phyloP scores from a whole-genome alignment of 2,797 vertebrate species.

The Syngnathus rostellatus region DNA sequence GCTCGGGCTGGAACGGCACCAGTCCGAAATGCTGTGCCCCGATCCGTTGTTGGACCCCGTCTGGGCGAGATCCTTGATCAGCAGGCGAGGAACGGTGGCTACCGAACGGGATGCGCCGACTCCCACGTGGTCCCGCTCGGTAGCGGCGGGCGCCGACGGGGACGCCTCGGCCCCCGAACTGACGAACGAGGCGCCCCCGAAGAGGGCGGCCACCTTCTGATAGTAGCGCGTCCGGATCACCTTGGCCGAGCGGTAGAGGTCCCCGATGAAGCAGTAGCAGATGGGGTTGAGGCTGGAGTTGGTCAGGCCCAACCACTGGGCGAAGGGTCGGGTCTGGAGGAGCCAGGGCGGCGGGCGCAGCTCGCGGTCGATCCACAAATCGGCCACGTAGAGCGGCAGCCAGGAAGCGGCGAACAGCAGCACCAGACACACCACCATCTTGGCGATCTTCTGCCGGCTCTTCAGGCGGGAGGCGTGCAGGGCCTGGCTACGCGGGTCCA shows the following conservation, averaged over 20 bases:
- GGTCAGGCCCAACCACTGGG: slow-evolving; percentile 87
- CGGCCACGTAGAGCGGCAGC: slow-evolving; percentile 81
- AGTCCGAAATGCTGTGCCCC: slow-evolving; percentile 57
- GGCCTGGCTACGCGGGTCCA: slow-evolving; percentile 69
- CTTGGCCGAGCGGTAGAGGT: slow-evolving; percentile 82
- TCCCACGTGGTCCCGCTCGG: slow-evolving; percentile 26
- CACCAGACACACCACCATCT: slow-evolving; percentile 86
- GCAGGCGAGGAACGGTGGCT: slow-evolving; percentile 55
- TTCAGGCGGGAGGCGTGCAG: slow-evolving; percentile 78
- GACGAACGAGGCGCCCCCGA: slow-evolving; percentile 52
- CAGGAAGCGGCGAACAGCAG: slow-evolving; percentile 81
- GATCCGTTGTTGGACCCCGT: slow-evolving; percentile 34
- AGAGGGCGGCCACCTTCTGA: slow-evolving; percentile 69
- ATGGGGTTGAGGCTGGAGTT: slow-evolving; percentile 92
- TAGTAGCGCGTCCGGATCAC: slow-evolving; percentile 81
- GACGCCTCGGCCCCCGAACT: slow-evolving; percentile 31
- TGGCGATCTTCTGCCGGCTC: slow-evolving; percentile 81
- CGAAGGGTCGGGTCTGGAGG: slow-evolving; percentile 80
- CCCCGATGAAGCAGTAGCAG: slow-evolving; percentile 88
- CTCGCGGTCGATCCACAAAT: slow-evolving; percentile 83
- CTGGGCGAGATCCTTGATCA: slow-evolving; percentile 49
- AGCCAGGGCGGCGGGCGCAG: slow-evolving; percentile 74
- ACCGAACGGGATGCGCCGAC: slow-evolving; percentile 50
- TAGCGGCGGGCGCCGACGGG: slow-evolving; percentile 1
- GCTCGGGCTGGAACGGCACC: slow-evolving; percentile 49